Evolutionary conservation across 2,888 invertebrate species (phyloP).

Genomic region (Unio pictorum): DNA sequence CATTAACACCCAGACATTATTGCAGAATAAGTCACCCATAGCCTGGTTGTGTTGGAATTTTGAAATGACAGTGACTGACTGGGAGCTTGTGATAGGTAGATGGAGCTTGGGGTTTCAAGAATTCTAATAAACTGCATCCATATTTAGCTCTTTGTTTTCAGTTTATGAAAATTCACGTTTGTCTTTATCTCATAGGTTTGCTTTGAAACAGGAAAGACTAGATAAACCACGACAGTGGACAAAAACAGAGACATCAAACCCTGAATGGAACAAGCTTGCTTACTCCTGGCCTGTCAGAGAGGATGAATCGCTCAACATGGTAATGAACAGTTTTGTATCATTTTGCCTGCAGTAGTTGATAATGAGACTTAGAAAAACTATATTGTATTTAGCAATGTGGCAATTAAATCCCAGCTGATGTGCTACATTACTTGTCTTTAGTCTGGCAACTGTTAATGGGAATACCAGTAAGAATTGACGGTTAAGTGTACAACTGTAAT

Average conservation of each 20-base stretch:
- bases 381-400: background rate
- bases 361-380: background rate
- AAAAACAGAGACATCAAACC: conserved; percentile 64
- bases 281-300: conserved; percentile 69
- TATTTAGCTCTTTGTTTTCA: background rate
- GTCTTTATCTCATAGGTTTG: conserved; percentile 60
- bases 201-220: conserved; percentile 69
- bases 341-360: background rate
- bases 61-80: too few species aligned
- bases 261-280: conserved; percentile 70
- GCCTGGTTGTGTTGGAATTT: too few species aligned
- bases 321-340: conserved; percentile 20
- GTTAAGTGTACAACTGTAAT: too few species aligned
- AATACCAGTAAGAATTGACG: too few species aligned
- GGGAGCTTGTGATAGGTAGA: too few species aligned
- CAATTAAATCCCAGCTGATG: too few species aligned
- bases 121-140: background rate
- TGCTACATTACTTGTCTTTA: too few species aligned
- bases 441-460: too few species aligned
- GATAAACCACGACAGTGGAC: conserved; percentile 71
- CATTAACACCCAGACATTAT: too few species aligned
- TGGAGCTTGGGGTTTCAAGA: too few species aligned
- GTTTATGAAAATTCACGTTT: background rate
- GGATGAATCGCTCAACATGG: conserved; percentile 66
- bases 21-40: too few species aligned